A percentile compares a stretch with the other conserved stretches of the same genome.
Conservation (phyloP, 2,888 invertebrate genomes). For the Acanthosepion pharaonis region DNA sequence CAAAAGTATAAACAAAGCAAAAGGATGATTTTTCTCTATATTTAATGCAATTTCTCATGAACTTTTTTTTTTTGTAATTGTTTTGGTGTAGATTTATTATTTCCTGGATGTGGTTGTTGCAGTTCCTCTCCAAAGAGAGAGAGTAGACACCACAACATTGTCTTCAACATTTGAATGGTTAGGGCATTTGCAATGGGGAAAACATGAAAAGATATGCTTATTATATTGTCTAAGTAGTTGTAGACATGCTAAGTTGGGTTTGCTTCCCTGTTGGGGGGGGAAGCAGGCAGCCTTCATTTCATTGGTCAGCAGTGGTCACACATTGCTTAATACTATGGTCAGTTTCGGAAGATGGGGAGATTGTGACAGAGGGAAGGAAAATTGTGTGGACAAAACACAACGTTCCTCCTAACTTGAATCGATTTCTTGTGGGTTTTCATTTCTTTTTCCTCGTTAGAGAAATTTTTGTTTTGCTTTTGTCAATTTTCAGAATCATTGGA, state of each 20-base stretch:
- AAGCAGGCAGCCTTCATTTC: background rate
- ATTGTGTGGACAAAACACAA: background rate
- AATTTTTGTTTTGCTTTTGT: background rate
- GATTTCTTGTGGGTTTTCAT: background rate
- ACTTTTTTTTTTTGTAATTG: background rate
- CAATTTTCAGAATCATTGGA: background rate
- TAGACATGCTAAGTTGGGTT: background rate
- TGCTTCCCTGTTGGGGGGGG: background rate
- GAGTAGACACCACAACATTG: background rate
- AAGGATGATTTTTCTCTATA: too few species aligned
- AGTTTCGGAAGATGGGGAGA: background rate
- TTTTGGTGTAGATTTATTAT: background rate
- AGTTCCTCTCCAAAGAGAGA: background rate
- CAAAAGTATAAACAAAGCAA: too few species aligned
- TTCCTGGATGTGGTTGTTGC: background rate
- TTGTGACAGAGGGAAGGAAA: background rate
- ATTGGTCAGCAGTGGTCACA: constrained; percentile 7
- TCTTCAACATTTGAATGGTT: background rate
- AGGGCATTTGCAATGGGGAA: background rate
- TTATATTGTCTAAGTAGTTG: background rate
- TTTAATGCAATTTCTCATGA: too few species aligned
- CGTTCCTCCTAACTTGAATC: background rate
- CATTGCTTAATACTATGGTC: background rate
- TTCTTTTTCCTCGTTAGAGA: background rate
- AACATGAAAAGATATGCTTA: background rate